phyloP scores from a whole-genome alignment of 2,888 invertebrate genomes.

The Dryocosmus kuriphilus region DNA sequence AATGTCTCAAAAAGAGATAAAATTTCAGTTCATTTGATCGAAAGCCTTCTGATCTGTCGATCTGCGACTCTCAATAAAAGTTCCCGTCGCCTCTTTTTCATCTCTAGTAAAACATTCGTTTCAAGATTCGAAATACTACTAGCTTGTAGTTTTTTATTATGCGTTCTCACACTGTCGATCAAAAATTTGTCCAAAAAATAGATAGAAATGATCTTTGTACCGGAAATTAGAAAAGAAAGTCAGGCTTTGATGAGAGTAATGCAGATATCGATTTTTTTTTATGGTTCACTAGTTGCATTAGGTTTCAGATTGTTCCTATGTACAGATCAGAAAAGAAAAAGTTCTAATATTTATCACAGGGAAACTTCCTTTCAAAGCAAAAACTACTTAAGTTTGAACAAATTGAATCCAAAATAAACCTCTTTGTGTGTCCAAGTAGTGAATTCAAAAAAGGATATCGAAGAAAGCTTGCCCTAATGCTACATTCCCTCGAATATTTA shows the following conservation, averaged over 20 bases:
- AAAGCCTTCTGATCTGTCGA: conserved; percentile 23
- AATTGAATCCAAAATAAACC: neutral
- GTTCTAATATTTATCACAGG: neutral
- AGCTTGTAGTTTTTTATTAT: neutral
- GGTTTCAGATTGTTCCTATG: neutral
- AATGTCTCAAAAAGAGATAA: conserved; percentile 8
- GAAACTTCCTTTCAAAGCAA: conserved; percentile 2
- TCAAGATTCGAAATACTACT: neutral
- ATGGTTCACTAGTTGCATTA: conserved; percentile 2
- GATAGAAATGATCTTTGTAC: neutral
- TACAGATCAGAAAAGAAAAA: conserved; percentile 3
- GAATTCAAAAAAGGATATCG: conserved; percentile 15
- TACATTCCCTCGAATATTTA: conserved; percentile 22
- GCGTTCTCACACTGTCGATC: conserved; percentile 8
- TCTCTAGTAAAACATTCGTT: neutral
- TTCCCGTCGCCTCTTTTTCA: conserved; percentile 11
- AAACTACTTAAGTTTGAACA: conserved; percentile 8
- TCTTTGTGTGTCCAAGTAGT: neutral
- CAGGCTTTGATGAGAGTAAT: conserved; percentile 8
- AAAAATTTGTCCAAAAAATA: conserved; percentile 28
- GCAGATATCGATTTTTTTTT: conserved; percentile 13
- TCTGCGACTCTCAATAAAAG: conserved; percentile 24
- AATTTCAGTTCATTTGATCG: conserved; percentile 1
- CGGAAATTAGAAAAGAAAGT: neutral
- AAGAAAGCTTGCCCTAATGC: neutral